Conservation (phyloP, 92 coral and sea anemone genomes). For the Porites divaricata region DNA sequence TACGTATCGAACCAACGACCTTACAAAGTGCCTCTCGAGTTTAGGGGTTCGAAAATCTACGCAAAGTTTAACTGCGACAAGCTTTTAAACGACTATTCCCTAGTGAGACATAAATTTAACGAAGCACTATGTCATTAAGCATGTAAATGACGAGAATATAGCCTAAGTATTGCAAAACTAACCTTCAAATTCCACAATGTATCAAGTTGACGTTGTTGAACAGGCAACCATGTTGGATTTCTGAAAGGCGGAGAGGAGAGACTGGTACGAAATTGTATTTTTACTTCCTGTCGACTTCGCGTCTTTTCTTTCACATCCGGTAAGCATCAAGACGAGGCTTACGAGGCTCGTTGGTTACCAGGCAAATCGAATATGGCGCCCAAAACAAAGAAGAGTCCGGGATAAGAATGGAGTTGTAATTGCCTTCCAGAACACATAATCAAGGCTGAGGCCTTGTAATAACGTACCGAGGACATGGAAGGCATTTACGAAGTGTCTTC, state of each 20-base stretch:
- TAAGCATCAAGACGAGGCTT: conserved; percentile 15
- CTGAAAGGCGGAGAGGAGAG: not conserved
- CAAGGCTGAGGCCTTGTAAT: not conserved
- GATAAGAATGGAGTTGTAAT: conserved; percentile 12
- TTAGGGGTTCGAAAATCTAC: not conserved
- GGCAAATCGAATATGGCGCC: conserved; percentile 45
- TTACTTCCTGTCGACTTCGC: not conserved
- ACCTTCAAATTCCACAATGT: not conserved
- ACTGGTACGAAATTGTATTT: not conserved
- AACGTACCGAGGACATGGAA: conserved; percentile 61
- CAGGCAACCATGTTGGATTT: conserved; percentile 6
- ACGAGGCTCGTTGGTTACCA: conserved; percentile 40
- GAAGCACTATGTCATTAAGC: no score
- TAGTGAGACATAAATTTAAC: no score
- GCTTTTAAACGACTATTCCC: not conserved
- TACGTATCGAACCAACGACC: conserved; percentile 25
- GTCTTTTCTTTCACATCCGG: conserved; percentile 3
- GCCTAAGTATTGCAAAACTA: not conserved
- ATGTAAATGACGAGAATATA: not conserved
- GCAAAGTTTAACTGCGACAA: not conserved
- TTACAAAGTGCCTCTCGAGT: not conserved
- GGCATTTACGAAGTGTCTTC: conserved; percentile 95
- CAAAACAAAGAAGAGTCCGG: conserved; percentile 13
- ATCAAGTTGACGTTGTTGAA: not conserved
- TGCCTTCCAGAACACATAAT: conserved; percentile 21